phyloP scores from a whole-genome alignment of 35 echinoderm and acorn worm genomes.

The Heliocidaris tuberculata region DNA sequence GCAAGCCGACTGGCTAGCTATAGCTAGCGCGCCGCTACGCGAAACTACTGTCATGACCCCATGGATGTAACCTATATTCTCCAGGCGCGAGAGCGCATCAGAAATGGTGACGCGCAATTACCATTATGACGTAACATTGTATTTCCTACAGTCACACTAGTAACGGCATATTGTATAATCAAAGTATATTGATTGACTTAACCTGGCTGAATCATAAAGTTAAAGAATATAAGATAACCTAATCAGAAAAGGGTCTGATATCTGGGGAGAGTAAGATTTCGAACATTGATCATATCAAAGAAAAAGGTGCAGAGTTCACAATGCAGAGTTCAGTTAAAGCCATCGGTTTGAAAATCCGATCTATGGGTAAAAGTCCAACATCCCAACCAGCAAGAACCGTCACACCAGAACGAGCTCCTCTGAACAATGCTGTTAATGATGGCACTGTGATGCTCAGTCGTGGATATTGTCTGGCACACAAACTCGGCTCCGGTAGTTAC shows the following conservation, averaged over 20 bases:
- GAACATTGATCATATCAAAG: too few species aligned
- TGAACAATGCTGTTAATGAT: slow-evolving; percentile 43
- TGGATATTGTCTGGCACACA: slow-evolving; percentile 70
- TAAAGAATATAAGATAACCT: neutral
- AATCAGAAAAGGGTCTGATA: too few species aligned
- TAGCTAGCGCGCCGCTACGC: too few species aligned
- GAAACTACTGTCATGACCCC: neutral
- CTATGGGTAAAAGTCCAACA: neutral
- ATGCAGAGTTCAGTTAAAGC: slow-evolving; percentile 28
- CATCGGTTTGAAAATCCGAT: slow-evolving; percentile 1
- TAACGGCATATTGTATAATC: neutral
- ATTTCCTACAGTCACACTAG: neutral
- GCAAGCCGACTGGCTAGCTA: too few species aligned
- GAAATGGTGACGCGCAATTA: neutral
- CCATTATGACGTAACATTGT: neutral
- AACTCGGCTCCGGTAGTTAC: slow-evolving; percentile 87
- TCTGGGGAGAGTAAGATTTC: too few species aligned
- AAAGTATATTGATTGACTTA: neutral
- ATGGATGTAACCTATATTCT: neutral
- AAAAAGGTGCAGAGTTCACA: neutral
- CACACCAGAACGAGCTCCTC: neutral
- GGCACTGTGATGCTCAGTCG: slow-evolving; percentile 61
- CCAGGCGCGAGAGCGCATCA: too few species aligned
- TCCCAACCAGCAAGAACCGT: neutral
- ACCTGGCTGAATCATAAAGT: neutral